A percentile compares a stretch with the other conserved stretches of the same genome.
Conservation (phyloP, 2,797 vertebrate species). For the Ctenopoma multispine region DNA sequence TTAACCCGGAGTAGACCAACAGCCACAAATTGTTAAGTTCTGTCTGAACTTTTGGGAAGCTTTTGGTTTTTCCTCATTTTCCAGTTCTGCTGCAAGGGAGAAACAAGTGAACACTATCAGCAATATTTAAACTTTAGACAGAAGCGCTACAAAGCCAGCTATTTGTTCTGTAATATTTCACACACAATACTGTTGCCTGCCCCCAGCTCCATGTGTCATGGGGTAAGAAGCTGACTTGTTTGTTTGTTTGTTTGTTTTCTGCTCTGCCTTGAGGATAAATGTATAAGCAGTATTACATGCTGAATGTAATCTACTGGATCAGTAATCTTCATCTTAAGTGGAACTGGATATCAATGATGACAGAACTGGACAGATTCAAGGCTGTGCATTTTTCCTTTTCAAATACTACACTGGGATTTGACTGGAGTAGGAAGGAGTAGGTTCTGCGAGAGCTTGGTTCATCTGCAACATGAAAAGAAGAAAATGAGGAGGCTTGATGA, state of each 20-base stretch:
- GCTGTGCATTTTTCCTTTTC: constrained; percentile 3
- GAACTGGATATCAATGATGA: constrained; percentile 22
- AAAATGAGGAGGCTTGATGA: constrained; percentile 46
- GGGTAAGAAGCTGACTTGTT: too few species aligned
- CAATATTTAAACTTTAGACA: neutral
- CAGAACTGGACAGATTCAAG: constrained; percentile 6
- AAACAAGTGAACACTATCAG: neutral
- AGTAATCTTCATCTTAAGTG: constrained; percentile 40
- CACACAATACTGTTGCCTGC: constrained; percentile 17
- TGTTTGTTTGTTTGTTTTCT: constrained; percentile 22
- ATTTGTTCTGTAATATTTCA: constrained; percentile 40
- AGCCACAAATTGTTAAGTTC: neutral
- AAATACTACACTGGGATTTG: neutral
- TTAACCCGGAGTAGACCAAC: neutral
- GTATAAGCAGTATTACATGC: constrained; percentile 45
- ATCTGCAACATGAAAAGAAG: constrained; percentile 29
- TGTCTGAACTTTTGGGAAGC: neutral
- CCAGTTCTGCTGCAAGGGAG: too few species aligned
- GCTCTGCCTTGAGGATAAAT: constrained; percentile 53
- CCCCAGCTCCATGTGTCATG: constrained; percentile 18
- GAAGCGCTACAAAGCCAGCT: constrained; percentile 1
- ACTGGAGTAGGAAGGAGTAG: constrained; percentile 11
- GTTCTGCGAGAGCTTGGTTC: constrained; percentile 18
- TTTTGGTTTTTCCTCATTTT: too few species aligned
- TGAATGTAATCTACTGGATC: constrained; percentile 59